phyloP scores from a whole-genome alignment of 2,888 invertebrate genomes.

The Latrodectus elegans region DNA sequence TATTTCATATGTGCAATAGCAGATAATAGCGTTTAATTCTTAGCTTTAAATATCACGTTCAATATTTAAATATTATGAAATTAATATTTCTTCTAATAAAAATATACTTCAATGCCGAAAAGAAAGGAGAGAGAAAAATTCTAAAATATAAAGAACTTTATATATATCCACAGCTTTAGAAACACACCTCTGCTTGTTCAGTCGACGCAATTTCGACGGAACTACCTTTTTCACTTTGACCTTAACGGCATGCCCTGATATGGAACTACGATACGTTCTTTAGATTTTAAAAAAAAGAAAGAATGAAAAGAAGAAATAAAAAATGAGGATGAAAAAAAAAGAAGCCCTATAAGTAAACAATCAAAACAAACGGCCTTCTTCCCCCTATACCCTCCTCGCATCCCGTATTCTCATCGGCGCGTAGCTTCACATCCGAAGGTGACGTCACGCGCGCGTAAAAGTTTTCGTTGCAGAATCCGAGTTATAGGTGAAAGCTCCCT shows the following conservation, averaged over 20 bases:
- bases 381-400: neutral
- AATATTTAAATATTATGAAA: too few relatives aligned
- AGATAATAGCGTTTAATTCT: too few relatives aligned
- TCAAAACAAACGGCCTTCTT: constrained; percentile 51
- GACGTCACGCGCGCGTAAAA: constrained; percentile 26
- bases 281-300: constrained; percentile 11
- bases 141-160: too few relatives aligned
- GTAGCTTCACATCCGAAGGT: constrained; percentile 34
- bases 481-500: too few relatives aligned
- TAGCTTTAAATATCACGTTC: too few relatives aligned
- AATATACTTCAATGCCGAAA: too few relatives aligned
- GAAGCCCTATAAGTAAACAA: constrained; percentile 16
- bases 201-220: neutral
- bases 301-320: neutral
- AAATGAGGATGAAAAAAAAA: constrained; percentile 7
- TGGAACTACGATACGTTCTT: neutral
- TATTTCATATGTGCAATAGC: too few relatives aligned
- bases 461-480: neutral
- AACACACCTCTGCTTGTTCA: constrained; percentile 6
- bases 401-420: constrained; percentile 29
- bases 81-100: too few relatives aligned
- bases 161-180: neutral
- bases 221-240: constrained; percentile 47
- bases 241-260: constrained; percentile 17
- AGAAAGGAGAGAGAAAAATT: too few relatives aligned